Percentiles rank a stretch among this genome's conserved stretches.
These are phyloP conservation scores for Whitmania pigra DNA, from an alignment of 1,140 invertebrate genomes.

Conservation along the genomic window DNA sequence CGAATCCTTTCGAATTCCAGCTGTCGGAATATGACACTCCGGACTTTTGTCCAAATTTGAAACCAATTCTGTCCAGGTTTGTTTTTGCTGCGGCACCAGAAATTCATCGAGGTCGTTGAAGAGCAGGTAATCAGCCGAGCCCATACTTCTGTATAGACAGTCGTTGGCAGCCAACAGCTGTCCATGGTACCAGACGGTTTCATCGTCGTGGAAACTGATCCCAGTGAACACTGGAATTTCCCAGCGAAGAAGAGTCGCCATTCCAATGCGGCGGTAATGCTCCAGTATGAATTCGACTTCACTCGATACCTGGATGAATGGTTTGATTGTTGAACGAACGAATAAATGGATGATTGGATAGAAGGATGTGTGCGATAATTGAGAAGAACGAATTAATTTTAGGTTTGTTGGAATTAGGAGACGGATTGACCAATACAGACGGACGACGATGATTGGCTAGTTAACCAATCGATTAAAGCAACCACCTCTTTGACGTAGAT, in stretches of 20 bases:
- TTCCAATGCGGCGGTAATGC: conserved; percentile 29
- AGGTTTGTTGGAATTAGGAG: too few relatives aligned
- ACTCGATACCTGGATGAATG: conserved; percentile 22
- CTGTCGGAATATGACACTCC: neutral
- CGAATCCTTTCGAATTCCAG: too few relatives aligned
- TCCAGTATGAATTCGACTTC: conserved; percentile 30
- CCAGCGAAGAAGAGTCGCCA: conserved; percentile 31
- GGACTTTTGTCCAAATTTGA: neutral
- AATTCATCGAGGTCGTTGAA: conserved; percentile 41
- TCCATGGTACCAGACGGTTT: conserved; percentile 38
- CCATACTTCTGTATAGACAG: conserved; percentile 38
- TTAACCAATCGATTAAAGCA: neutral
- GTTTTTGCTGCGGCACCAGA: conserved; percentile 15
- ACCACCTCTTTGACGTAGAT: conserved; percentile 32
- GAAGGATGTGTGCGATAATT: too few relatives aligned
- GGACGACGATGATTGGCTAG: neutral
- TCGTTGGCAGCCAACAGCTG: conserved; percentile 38
- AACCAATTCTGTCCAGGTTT: conserved; percentile 19
- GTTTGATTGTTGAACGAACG: neutral
- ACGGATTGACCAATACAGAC: too few relatives aligned
- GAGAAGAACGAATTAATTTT: too few relatives aligned
- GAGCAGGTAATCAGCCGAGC: conserved; percentile 32
- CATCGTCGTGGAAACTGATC: conserved; percentile 4
- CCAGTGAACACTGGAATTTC: conserved; percentile 27
- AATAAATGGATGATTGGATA: neutral